A percentile compares a stretch with the other conserved stretches of the same genome.
phyloP scores from a whole-genome alignment of 2,113 vertebrate genomes.

The Grammomys dolichurus region DNA sequence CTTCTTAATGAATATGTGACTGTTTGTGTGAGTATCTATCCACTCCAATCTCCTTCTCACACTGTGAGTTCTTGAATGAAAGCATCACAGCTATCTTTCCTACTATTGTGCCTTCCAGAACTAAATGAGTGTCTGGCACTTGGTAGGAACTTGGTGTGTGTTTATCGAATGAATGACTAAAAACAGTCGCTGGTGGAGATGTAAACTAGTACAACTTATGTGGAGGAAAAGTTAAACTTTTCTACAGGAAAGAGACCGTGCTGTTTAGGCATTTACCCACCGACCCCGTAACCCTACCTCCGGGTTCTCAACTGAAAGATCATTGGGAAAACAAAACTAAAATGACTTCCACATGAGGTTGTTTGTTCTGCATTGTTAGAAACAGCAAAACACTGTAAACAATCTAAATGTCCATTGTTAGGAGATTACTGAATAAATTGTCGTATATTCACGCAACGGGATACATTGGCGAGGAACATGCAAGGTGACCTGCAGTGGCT shows the following conservation, averaged over 20 bases:
- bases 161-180: neutral
- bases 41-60: neutral
- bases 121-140: neutral
- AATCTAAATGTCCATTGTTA: neutral
- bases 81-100: neutral
- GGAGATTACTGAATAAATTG: neutral
- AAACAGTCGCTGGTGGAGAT: too few species aligned
- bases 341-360: neutral
- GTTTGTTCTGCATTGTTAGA: neutral
- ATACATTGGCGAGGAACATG: neutral
- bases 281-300: neutral
- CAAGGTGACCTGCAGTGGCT: neutral
- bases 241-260: neutral
- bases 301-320: slow-evolving; percentile 29
- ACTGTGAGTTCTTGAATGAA: neutral
- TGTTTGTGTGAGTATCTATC: neutral
- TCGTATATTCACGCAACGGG: too few species aligned
- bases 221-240: neutral
- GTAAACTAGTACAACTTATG: neutral
- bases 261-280: neutral
- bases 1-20: neutral
- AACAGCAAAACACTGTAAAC: neutral
- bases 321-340: neutral
- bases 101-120: too few species aligned
- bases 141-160: neutral